Percentiles rank a stretch among this genome's conserved stretches.
phyloP scores from a whole-genome alignment of 2,797 vertebrate species.

The Ambastaia sidthimunki region DNA sequence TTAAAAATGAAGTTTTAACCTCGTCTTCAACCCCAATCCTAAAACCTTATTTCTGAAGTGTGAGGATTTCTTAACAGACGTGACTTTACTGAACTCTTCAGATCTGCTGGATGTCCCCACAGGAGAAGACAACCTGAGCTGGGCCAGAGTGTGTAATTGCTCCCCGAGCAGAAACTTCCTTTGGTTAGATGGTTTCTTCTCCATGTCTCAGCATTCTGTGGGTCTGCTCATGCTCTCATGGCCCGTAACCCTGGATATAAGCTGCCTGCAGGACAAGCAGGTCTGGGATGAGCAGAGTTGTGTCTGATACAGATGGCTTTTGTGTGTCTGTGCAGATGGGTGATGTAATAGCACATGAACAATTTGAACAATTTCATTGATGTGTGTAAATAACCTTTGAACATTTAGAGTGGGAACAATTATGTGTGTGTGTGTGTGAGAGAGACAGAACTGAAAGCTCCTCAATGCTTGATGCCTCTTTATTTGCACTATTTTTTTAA shows the following conservation, averaged over 20 bases:
- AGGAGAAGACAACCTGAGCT: constrained; percentile 11
- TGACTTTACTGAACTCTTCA: constrained; percentile 10
- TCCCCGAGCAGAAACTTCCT: constrained; percentile 36
- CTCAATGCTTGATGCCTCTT: constrained; percentile 1
- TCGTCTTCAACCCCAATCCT: not conserved
- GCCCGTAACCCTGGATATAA: constrained; percentile 43
- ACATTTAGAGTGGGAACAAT: constrained; percentile 21
- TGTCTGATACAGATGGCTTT: constrained; percentile 33
- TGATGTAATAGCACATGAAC: constrained; percentile 53
- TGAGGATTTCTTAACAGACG: not conserved
- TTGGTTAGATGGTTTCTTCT: constrained; percentile 35
- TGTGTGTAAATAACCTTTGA: constrained; percentile 52
- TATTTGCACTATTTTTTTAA: not conserved
- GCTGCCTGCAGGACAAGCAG: constrained; percentile 26
- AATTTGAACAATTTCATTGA: constrained; percentile 50
- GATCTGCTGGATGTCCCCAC: not conserved
- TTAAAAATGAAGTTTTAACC: no score
- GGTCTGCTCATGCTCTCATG: constrained; percentile 27
- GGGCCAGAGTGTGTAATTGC: constrained; percentile 18
- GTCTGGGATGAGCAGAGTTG: constrained; percentile 26
- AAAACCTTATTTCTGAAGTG: not conserved
- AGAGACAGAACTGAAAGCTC: not conserved
- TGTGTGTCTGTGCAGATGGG: constrained; percentile 16
- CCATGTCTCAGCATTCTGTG: constrained; percentile 17
- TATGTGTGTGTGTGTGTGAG: constrained; percentile 2